phyloP scores from a whole-genome alignment of 2,888 invertebrate species.

The Athalia rosae region DNA sequence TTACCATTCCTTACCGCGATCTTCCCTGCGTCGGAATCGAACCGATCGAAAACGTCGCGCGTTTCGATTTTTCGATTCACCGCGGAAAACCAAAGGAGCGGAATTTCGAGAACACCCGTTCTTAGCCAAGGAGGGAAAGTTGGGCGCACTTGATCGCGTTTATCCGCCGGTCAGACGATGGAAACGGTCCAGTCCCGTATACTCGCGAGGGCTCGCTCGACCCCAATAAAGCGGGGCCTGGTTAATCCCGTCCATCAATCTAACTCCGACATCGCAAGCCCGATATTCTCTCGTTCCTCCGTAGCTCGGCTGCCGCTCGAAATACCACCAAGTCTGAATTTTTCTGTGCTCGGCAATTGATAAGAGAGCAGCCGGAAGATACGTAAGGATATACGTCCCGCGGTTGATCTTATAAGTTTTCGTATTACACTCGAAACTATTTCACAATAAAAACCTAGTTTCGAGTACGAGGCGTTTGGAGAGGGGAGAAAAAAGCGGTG shows the following conservation, averaged over 20 bases:
- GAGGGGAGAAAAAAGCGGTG: not conserved
- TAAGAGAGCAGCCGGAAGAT: conserved; percentile 24
- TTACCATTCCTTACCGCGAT: too few relatives aligned
- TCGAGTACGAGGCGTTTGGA: not conserved
- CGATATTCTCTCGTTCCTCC: conserved; percentile 55
- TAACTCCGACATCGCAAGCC: conserved; percentile 64
- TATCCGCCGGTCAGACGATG: conserved; percentile 42
- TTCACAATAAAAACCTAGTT: not conserved
- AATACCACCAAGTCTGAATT: conserved; percentile 7
- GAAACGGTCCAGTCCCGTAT: conserved; percentile 14
- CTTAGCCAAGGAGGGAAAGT: not conserved
- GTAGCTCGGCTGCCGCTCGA: conserved; percentile 7
- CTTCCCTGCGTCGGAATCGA: not conserved
- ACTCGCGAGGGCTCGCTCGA: conserved; percentile 17
- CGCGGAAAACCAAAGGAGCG: too few relatives aligned
- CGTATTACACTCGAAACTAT: not conserved
- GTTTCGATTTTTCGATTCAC: not conserved
- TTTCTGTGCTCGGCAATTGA: conserved; percentile 36
- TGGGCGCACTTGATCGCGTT: conserved; percentile 26
- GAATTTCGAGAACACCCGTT: too few relatives aligned
- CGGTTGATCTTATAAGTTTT: conserved; percentile 25
- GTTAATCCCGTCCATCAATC: conserved; percentile 71
- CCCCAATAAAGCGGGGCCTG: conserved; percentile 54
- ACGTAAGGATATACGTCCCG: not conserved
- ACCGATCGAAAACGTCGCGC: not conserved